phyloP scores from a whole-genome alignment of 2,797 vertebrate species.

The Saguinus oedipus region DNA sequence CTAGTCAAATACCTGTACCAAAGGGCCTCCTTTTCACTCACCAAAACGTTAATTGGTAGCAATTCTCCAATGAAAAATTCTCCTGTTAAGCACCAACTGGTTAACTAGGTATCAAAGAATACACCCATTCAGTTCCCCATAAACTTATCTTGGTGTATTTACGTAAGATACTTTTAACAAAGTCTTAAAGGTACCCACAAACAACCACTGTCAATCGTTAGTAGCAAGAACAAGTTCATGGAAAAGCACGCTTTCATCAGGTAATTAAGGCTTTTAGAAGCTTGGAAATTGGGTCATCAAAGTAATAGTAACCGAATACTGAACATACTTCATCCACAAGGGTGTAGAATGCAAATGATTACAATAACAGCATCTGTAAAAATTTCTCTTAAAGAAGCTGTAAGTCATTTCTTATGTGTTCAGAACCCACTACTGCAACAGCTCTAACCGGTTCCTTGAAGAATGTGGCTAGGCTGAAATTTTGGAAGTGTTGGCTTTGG shows the following conservation, averaged over 20 bases:
- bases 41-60: slow-evolving; percentile 57
- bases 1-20: slow-evolving; percentile 1
- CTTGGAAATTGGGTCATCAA: slow-evolving; percentile 11
- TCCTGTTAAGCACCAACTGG: slow-evolving; percentile 35
- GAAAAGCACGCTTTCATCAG: slow-evolving; percentile 18
- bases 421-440: slow-evolving; percentile 48
- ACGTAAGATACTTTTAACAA: slow-evolving; percentile 7
- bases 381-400: slow-evolving; percentile 11
- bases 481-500: slow-evolving; percentile 59
- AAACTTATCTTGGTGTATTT: slow-evolving; percentile 34
- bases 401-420: slow-evolving; percentile 48
- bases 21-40: slow-evolving; percentile 43
- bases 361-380: slow-evolving; percentile 29
- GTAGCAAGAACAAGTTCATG: background rate
- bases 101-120: slow-evolving; percentile 12
- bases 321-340: slow-evolving; percentile 5
- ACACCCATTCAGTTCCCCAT: background rate
- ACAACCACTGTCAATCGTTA: slow-evolving; percentile 31
- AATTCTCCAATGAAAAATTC: slow-evolving; percentile 29
- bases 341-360: slow-evolving; percentile 34
- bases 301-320: background rate
- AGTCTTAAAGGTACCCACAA: slow-evolving; percentile 21
- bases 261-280: slow-evolving; percentile 13
- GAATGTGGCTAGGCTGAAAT: slow-evolving; percentile 63
- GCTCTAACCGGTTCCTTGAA: slow-evolving; percentile 62